These are phyloP conservation scores for Formica aserva DNA, from an alignment of 2,888 invertebrate genomes.

Conservation along the genomic window DNA sequence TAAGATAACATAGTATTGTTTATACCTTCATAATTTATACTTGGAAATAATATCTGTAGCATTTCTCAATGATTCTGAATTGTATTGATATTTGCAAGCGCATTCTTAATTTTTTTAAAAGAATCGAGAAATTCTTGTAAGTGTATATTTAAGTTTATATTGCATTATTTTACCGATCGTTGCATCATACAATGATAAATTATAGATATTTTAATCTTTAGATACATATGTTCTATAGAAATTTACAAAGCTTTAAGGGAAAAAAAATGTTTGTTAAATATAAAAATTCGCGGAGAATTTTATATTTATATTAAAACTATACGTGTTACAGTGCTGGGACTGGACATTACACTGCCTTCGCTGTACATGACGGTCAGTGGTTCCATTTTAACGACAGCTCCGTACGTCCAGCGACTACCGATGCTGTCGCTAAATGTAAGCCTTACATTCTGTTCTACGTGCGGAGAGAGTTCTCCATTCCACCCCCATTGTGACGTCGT, in stretches of 20 bases:
- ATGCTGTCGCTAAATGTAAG: constrained; percentile 91
- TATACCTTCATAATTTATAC: neutral
- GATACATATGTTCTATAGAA: neutral
- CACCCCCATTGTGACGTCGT: constrained; percentile 84
- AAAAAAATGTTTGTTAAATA: neutral
- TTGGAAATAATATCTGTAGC: neutral
- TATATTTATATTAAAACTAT: constrained; percentile 13
- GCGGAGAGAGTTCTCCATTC: constrained; percentile 88
- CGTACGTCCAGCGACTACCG: constrained; percentile 90
- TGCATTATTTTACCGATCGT: neutral
- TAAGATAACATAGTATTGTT: constrained; percentile 28
- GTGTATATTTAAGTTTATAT: neutral
- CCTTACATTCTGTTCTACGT: constrained; percentile 95
- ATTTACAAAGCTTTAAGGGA: neutral
- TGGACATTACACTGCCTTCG: constrained; percentile 95
- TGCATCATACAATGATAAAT: neutral
- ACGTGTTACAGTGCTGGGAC: constrained; percentile 90
- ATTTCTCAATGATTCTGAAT: neutral
- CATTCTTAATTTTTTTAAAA: constrained; percentile 3
- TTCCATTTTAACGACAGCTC: constrained; percentile 95
- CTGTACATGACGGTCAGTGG: constrained; percentile 93
- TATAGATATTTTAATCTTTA: neutral
- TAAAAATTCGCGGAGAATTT: neutral
- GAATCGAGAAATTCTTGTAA: neutral
- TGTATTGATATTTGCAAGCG: neutral